Percentiles rank a stretch among this genome's conserved stretches.
Conservation (phyloP, 2,113 vertebrate species). For the Passerina amoena region DNA sequence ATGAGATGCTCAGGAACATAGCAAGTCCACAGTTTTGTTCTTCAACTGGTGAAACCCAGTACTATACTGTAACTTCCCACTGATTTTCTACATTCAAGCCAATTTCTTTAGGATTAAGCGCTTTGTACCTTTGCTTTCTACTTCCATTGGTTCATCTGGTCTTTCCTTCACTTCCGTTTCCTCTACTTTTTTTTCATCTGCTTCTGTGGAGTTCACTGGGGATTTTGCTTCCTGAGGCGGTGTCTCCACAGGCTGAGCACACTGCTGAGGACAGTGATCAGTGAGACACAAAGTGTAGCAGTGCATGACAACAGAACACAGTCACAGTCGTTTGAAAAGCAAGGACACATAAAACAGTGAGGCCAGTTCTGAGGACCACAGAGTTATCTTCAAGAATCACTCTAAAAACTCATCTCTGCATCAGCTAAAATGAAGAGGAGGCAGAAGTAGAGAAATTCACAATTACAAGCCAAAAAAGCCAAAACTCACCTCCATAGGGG, state of each 20-base stretch:
- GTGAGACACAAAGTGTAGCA: neutral
- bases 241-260: slow-evolving; percentile 60
- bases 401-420: neutral
- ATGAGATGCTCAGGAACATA: neutral
- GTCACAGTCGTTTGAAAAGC: neutral
- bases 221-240: slow-evolving; percentile 71
- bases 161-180: slow-evolving; percentile 79
- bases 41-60: neutral
- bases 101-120: neutral
- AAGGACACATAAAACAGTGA: neutral
- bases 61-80: neutral
- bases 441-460: neutral
- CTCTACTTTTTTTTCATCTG: slow-evolving; percentile 76
- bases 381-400: neutral
- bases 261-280: slow-evolving; percentile 39
- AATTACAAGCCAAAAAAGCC: neutral
- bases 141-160: slow-evolving; percentile 83
- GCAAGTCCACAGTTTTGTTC: neutral
- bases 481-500: slow-evolving; percentile 68
- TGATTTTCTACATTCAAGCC: neutral
- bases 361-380: neutral
- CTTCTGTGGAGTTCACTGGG: slow-evolving; percentile 64
- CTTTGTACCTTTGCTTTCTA: slow-evolving; percentile 80
- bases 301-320: neutral
- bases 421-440: neutral